Base-by-base conservation (phyloP, 2,113 vertebrate genomes). In the Myrmecophaga tridactyla region DNA sequence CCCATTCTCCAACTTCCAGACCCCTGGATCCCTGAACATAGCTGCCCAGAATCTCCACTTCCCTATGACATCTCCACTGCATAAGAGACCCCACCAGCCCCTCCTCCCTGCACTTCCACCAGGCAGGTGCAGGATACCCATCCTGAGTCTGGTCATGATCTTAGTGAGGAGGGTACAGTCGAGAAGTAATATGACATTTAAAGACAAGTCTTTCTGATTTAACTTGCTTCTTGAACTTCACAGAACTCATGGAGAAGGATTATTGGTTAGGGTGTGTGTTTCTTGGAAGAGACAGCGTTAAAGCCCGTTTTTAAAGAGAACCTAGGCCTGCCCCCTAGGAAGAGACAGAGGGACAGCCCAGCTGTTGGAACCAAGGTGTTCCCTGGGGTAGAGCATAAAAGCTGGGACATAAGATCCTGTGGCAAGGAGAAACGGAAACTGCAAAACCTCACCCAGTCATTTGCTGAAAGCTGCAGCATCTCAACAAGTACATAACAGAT, bases 221-320 rank as follows among this genome's bases (percentile, higher is more conserved):
- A 7, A 20, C 53, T 58, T 92, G 1, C 46, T 84, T 23, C 0
- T 70, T 58, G 31, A 72, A 9, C 15, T 88, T 82, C 36, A 67
- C 27, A 51, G 36, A 53, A 70, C 85, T 56, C 31, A 43, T 29
- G 27, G 80, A 34, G 69, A 67, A 67, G 43, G 20, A n/a, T 63
- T 69, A 36, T 81, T 25, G n/a, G 23, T 27, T 65, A 70, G 13
- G 48, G 6, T 48, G 2, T 39, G 4, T 43, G 4, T n/a, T 70
- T 97, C 84, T 89, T 41, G 58, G 27, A 90, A 39, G 7, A 65
- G 15, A 36, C 65, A 36, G 60, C 86, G 12, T 83, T 86, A 77
- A 58, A 84, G 73, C 75, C 14, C 18, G 9, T 81, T 96, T 82
- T 86, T 23, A 51, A 78, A 72, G 75, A 77, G 70, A 94, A 34